Base-by-base conservation (phyloP, 2,113 vertebrate species). In the Bambusicola thoracicus region DNA sequence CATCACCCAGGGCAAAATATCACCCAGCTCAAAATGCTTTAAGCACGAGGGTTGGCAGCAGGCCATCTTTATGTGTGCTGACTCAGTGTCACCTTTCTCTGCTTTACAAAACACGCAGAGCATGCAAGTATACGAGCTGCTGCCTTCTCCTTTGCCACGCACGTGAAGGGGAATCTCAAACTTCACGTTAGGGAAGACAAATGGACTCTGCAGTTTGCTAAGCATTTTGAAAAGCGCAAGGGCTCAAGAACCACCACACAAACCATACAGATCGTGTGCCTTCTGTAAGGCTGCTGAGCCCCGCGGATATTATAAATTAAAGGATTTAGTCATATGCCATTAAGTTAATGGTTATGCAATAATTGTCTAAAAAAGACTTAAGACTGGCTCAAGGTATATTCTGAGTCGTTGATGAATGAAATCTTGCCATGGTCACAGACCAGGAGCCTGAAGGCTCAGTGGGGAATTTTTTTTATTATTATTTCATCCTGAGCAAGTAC, bases 81-180 rank as follows among this genome's bases (percentile, higher is more conserved):
- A 95, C 77, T 94, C 95, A 93, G 95, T 59, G 49, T 56, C 68
- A 90, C 70, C 94, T 67, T 90, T 51, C 94, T 81, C 74, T 41
- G 14, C 38, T 11, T 73, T 51, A 85, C 38, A 86, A 51, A 75
- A 72, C 76, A 76, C 2, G 14, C 1, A 8, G 5, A 90, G 51
- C 65, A 25, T 85, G 94, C 85, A 87, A 53, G 73, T n/a, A 70
- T 58, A 76, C 8, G 18, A 81, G 91, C 65, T 94, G 69, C 83
- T 89, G 72, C 75, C 53, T n/a, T 68, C 55, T 75, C 85, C 62
- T 13, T 36, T 8, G 25, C 32, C 85, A 91, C 6, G 3, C 58
- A 56, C 3, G 1, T 36, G 92, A 80, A n/a, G 48, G 38, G 67
- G 53, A 90, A 70, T 59, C 77, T 66, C 3, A 5, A 32, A 38